These are phyloP conservation scores for Cydia fagiglandana DNA, from an alignment of 1,140 invertebrate genomes.

Conservation along the genomic window DNA sequence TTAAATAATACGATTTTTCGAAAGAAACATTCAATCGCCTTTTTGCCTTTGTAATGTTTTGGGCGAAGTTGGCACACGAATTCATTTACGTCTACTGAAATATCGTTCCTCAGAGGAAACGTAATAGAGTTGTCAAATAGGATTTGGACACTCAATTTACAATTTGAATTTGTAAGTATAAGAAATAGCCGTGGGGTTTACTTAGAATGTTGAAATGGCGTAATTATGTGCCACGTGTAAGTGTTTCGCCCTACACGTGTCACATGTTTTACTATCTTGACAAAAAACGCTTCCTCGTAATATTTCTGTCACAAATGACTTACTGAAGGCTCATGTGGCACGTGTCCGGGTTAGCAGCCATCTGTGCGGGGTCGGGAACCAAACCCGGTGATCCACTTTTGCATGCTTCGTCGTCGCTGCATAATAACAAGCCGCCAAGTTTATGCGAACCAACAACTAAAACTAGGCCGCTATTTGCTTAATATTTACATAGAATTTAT, in stretches of 20 bases:
- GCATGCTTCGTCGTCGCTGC: conserved; percentile 10
- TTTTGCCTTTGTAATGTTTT: conserved; percentile 3
- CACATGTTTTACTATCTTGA: too few relatives aligned
- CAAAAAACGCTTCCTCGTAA: background rate
- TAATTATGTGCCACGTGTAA: too few relatives aligned
- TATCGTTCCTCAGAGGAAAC: background rate
- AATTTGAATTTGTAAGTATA: too few relatives aligned
- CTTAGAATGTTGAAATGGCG: too few relatives aligned
- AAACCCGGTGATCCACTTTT: conserved; percentile 1
- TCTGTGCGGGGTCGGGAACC: background rate
- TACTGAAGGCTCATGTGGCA: background rate
- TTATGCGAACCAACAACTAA: conserved; percentile 9
- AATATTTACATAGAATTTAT: background rate
- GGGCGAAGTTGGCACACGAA: background rate
- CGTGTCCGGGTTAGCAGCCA: background rate
- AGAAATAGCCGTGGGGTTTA: too few relatives aligned
- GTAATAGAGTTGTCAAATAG: too few relatives aligned
- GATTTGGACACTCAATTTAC: too few relatives aligned
- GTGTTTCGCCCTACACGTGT: too few relatives aligned
- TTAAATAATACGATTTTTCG: background rate
- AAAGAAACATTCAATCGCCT: background rate
- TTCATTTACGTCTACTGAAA: background rate
- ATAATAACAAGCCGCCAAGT: conserved; percentile 1
- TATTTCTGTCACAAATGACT: background rate
- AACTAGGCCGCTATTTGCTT: conserved; percentile 6